These are phyloP conservation scores for Anguilla pacifica DNA, from an alignment of 2,797 vertebrate genomes.

Conservation along the genomic window DNA sequence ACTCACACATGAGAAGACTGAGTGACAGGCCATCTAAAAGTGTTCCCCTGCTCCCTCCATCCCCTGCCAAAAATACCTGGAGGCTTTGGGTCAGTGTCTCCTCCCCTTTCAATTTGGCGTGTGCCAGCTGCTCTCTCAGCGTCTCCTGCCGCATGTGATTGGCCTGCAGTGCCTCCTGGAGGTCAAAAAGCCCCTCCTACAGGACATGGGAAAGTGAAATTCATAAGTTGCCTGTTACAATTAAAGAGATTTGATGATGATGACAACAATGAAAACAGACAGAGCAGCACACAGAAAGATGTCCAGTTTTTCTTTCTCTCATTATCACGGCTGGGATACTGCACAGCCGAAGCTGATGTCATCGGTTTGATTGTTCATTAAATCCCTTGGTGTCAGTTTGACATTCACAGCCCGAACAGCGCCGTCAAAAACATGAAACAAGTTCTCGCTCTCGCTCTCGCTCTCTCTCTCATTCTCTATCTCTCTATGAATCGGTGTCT, in stretches of 20 bases:
- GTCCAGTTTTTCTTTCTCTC: neutral
- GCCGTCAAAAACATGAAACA: neutral
- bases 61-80: constrained; percentile 73
- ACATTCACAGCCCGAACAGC: neutral
- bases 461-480: no score
- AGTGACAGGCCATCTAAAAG: neutral
- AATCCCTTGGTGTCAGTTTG: neutral
- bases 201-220: constrained; percentile 39
- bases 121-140: constrained; percentile 82
- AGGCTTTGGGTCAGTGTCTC: constrained; percentile 81
- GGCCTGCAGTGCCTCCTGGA: constrained; percentile 88
- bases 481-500: neutral
- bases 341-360: neutral
- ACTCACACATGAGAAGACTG: constrained; percentile 7
- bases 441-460: no score
- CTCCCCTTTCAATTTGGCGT: constrained; percentile 88
- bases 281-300: neutral
- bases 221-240: neutral
- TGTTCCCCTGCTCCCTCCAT: neutral
- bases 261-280: neutral
- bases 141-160: constrained; percentile 89
- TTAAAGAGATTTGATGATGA: neutral
- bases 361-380: neutral
- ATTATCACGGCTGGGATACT: neutral
- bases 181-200: constrained; percentile 93